Base-by-base conservation (phyloP, 2,888 invertebrate species). In the Tholera decimalis region DNA sequence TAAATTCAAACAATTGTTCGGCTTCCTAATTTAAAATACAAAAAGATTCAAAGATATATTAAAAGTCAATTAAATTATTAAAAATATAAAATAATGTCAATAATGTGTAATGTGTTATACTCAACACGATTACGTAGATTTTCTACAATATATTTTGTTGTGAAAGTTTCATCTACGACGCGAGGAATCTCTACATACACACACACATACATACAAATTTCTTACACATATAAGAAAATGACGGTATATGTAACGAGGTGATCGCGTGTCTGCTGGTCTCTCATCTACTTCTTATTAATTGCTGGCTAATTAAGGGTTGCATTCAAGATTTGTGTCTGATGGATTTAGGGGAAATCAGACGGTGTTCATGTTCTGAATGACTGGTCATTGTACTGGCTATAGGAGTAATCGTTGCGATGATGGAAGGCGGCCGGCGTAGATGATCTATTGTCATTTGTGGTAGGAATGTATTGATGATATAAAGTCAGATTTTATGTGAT, bases 61-160 rank as follows among this genome's bases (percentile, higher is more conserved):
- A n/a, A n/a, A n/a, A n/a, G n/a, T n/a, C n/a, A n/a, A n/a, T n/a
- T n/a, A n/a, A n/a, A n/a, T n/a, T n/a, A n/a, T n/a, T n/a, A n/a
- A n/a, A n/a, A n/a, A n/a, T n/a, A n/a, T n/a, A n/a, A n/a, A n/a
- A n/a, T n/a, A n/a, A n/a, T n/a, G n/a, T n/a, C n/a, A n/a, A n/a
- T n/a, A n/a, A n/a, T n/a, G n/a, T n/a, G n/a, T n/a, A n/a, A n/a
- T n/a, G n/a, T n/a, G n/a, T n/a, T 18, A 41, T 35, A 46, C 43
- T 37, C 15, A 2, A 8, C 18, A 13, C 1, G 20, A 53, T 9
- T 53, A 28, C 30, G 15, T 15, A 28, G n/a, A 54, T 54, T 73
- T 55, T 68, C 43, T 33, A 69, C 76, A 51, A 54, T 72, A 62
- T 55, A 60, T 77, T 70, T 70, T 60, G 35, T 65, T 59, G 77